A percentile compares a stretch with the other conserved stretches of the same genome.
These are phyloP conservation scores for Pararge aegeria DNA, from an alignment of 1,140 invertebrate genomes.

Conservation along the genomic window DNA sequence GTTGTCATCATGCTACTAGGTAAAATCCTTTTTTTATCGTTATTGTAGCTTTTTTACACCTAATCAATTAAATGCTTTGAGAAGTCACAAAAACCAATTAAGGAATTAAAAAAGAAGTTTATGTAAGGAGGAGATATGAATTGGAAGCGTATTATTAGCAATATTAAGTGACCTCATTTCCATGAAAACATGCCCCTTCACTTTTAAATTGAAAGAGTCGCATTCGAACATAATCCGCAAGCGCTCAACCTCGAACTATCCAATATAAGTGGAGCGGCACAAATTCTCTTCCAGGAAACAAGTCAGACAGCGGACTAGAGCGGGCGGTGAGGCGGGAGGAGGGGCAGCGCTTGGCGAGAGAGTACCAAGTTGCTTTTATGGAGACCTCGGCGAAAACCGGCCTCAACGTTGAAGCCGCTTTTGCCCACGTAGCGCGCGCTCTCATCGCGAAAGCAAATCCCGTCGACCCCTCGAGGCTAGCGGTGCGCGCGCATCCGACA, in stretches of 20 bases:
- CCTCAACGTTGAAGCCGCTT: conserved; percentile 90
- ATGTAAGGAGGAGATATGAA: neutral
- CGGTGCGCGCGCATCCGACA: conserved; percentile 66
- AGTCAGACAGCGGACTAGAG: conserved; percentile 87
- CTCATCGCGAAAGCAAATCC: conserved; percentile 70
- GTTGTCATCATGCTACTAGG: conserved; percentile 94
- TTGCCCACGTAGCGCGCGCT: conserved; percentile 88
- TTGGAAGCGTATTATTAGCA: neutral
- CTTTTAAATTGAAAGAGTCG: conserved; percentile 1
- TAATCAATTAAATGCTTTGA: no score
- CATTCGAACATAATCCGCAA: conserved; percentile 3
- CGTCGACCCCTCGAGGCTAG: conserved; percentile 59
- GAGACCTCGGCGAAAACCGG: conserved; percentile 93
- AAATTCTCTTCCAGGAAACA: conserved; percentile 85
- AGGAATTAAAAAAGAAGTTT: no score
- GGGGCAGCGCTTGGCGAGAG: conserved; percentile 88
- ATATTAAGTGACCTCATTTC: neutral
- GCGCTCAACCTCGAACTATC: neutral
- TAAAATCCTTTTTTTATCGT: conserved; percentile 45
- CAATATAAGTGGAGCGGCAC: conserved; percentile 21
- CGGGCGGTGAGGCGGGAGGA: conserved; percentile 89
- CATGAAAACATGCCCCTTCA: neutral
- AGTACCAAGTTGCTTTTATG: conserved; percentile 92
- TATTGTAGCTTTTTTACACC: no score
- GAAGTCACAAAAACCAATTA: no score